Evolutionary conservation across 2,888 invertebrate genomes (phyloP).

Genomic region (Tricholauxania praeusta): DNA sequence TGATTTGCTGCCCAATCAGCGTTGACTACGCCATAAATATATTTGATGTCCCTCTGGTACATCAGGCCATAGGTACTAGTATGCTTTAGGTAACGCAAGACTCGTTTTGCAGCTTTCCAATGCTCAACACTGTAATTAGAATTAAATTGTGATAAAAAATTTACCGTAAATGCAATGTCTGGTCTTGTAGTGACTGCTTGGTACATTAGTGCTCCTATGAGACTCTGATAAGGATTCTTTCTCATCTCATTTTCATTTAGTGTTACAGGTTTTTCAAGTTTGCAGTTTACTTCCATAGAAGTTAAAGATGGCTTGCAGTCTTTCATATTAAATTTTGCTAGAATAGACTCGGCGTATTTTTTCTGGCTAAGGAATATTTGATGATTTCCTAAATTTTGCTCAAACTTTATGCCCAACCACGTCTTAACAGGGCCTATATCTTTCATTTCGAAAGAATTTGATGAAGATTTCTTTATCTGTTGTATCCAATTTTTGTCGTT

Average conservation of each 20-base stretch:
- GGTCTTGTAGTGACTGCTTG: constrained; percentile 44
- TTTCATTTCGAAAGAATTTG: constrained; percentile 44
- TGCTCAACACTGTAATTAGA: constrained; percentile 42
- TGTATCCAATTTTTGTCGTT: constrained; percentile 39
- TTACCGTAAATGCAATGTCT: constrained; percentile 42
- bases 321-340: constrained; percentile 17
- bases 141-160: constrained; percentile 45
- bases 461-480: constrained; percentile 33
- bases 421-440: constrained; percentile 44
- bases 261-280: constrained; percentile 6
- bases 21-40: constrained; percentile 41
- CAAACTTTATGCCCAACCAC: constrained; percentile 44
- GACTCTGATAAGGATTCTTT: constrained; percentile 42
- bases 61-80: constrained; percentile 40
- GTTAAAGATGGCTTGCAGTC: constrained; percentile 17
- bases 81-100: constrained; percentile 42
- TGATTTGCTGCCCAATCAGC: constrained; percentile 46
- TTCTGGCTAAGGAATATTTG: neutral
- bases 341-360: constrained; percentile 22
- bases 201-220: constrained; percentile 46
- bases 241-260: constrained; percentile 29
- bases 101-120: constrained; percentile 45
- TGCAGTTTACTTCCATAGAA: constrained; percentile 24
- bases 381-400: constrained; percentile 29
- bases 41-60: constrained; percentile 26